Evolutionary conservation across 1,140 invertebrate species (phyloP).

Genomic region (Coenobita brevimanus): DNA sequence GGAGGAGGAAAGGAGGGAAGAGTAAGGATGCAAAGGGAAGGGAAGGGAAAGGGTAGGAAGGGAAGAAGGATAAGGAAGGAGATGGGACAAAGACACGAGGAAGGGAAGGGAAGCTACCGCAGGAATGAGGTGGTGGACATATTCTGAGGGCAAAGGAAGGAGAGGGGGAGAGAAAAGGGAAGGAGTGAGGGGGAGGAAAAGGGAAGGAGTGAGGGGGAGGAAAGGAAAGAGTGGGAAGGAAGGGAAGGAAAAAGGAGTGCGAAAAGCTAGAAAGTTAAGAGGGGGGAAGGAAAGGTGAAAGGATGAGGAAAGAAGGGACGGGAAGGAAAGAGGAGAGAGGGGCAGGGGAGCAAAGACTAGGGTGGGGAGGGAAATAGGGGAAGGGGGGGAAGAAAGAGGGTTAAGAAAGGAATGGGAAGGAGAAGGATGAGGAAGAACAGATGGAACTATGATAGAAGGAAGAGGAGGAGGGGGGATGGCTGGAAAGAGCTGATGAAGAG

Average conservation of each 20-base stretch:
- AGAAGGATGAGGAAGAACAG: background rate
- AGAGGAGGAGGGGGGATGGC: background rate
- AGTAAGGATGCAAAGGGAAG: background rate
- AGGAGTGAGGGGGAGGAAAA: background rate
- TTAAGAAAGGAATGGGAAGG: background rate
- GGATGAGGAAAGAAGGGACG: background rate
- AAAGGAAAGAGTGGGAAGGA: background rate
- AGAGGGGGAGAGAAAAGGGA: background rate
- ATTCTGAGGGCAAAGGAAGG: background rate
- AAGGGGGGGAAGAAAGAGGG: background rate
- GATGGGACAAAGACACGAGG: background rate
- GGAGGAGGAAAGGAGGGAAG: background rate
- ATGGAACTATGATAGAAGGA: background rate
- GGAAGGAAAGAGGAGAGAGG: background rate
- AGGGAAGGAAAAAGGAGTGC: conserved; percentile 34
- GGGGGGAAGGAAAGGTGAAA: conserved; percentile 25
- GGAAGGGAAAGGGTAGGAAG: background rate
- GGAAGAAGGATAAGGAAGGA: background rate
- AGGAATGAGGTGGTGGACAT: background rate
- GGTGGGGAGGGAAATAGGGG: background rate
- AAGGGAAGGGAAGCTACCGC: too few species aligned
- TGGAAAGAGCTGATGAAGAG: background rate
- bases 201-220: background rate
- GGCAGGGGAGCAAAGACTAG: background rate
- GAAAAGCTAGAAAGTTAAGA: conserved; percentile 29